These are phyloP conservation scores for Napeogenes inachia DNA, from an alignment of 2,888 invertebrate genomes.

Conservation along the genomic window DNA sequence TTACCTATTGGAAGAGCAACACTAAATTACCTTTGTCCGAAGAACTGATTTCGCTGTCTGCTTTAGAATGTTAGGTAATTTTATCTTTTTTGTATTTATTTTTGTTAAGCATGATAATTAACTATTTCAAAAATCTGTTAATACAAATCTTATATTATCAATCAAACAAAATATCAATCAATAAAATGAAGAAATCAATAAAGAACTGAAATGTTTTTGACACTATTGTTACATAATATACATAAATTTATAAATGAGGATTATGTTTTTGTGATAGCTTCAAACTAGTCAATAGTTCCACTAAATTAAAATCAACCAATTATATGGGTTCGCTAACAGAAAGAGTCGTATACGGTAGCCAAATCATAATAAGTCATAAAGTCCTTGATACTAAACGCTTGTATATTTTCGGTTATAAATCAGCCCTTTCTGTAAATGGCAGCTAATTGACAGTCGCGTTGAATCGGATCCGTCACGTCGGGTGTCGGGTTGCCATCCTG, in stretches of 20 bases:
- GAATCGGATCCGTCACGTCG: constrained; percentile 31
- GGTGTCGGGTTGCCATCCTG: constrained; percentile 43
- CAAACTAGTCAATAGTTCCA: too few species aligned
- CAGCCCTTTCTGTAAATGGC: constrained; percentile 22
- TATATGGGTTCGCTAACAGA: too few species aligned
- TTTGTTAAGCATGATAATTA: background rate
- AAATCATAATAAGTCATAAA: background rate
- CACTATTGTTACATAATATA: too few species aligned
- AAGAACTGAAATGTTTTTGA: too few species aligned
- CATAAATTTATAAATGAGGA: too few species aligned
- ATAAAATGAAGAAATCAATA: too few species aligned
- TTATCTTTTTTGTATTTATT: background rate
- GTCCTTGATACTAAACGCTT: background rate
- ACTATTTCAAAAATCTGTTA: background rate
- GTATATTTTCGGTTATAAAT: constrained; percentile 22
- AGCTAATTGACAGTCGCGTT: constrained; percentile 33
- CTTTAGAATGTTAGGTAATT: background rate
- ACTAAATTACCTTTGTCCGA: constrained; percentile 27
- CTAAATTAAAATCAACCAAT: too few species aligned
- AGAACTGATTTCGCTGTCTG: constrained; percentile 20
- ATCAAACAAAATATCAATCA: too few species aligned
- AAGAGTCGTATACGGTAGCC: background rate
- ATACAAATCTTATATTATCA: too few species aligned
- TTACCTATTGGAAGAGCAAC: constrained; percentile 25
- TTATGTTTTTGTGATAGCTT: too few species aligned